Conservation (phyloP, 2,797 vertebrate species). For the Furcifer pardalis region DNA sequence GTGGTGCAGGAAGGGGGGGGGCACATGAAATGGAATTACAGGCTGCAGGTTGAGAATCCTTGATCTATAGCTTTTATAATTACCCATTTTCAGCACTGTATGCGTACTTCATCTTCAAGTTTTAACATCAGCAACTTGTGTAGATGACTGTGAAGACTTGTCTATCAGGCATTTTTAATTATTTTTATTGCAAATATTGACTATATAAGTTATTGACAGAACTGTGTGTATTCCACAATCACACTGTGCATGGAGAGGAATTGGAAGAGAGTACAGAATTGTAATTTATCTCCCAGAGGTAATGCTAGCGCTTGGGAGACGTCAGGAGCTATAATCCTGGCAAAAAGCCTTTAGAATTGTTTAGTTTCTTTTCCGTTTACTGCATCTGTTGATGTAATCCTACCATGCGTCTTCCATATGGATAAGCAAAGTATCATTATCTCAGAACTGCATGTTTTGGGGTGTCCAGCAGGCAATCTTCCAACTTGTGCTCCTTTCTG, state of each 20-base stretch:
- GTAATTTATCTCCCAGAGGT: neutral
- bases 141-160: neutral
- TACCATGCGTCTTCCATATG: neutral
- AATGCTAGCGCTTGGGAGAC: neutral
- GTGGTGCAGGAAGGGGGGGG: too few relatives aligned
- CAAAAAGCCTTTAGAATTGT: neutral
- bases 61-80: too few relatives aligned
- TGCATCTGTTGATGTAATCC: neutral
- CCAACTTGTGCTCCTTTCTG: neutral
- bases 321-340: neutral
- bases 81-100: neutral
- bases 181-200: neutral
- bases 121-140: neutral
- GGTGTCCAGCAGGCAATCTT: too few relatives aligned
- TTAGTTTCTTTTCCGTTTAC: neutral
- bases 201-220: neutral
- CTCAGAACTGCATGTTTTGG: too few relatives aligned
- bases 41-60: too few relatives aligned
- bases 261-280: neutral
- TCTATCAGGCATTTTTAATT: neutral
- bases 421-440: neutral
- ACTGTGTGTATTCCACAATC: neutral
- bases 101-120: too few relatives aligned
- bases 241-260: neutral
- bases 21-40: too few relatives aligned